phyloP scores from a whole-genome alignment of 2,888 invertebrate species.

The Drosophila cracens region DNA sequence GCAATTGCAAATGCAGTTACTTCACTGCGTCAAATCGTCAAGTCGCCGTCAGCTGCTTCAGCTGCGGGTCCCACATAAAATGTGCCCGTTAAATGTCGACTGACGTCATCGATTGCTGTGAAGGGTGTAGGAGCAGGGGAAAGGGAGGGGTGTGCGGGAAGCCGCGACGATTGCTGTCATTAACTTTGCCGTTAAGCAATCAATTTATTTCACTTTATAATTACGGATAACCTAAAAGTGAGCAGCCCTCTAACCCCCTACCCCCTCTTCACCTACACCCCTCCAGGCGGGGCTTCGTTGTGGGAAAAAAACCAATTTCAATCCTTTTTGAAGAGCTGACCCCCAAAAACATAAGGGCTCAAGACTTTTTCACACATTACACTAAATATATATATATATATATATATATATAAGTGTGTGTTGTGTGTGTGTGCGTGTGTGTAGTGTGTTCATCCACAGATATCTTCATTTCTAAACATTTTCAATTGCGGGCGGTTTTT shows the following conservation, averaged over 20 bases:
- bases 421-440: background rate
- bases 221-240: constrained; percentile 71
- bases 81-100: background rate
- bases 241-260: constrained; percentile 22
- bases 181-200: constrained; percentile 74
- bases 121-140: background rate
- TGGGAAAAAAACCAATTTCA: constrained; percentile 63
- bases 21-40: constrained; percentile 1
- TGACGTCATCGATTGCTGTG: constrained; percentile 37
- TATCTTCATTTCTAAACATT: constrained; percentile 58
- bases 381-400: constrained; percentile 4
- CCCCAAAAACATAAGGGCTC: constrained; percentile 53
- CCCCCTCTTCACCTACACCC: background rate
- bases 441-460: constrained; percentile 1
- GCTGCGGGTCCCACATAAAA: constrained; percentile 76
- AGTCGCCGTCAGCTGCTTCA: constrained; percentile 20
- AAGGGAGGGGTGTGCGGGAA: constrained; percentile 20
- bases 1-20: constrained; percentile 56
- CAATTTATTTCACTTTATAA: constrained; percentile 79
- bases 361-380: constrained; percentile 57
- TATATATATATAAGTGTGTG: background rate
- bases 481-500: constrained; percentile 57
- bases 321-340: constrained; percentile 65
- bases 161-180: constrained; percentile 60
- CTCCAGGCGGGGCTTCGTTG: constrained; percentile 34